These are phyloP conservation scores for Archips crataeganus DNA, from an alignment of 2,888 invertebrate genomes.

Conservation along the genomic window DNA sequence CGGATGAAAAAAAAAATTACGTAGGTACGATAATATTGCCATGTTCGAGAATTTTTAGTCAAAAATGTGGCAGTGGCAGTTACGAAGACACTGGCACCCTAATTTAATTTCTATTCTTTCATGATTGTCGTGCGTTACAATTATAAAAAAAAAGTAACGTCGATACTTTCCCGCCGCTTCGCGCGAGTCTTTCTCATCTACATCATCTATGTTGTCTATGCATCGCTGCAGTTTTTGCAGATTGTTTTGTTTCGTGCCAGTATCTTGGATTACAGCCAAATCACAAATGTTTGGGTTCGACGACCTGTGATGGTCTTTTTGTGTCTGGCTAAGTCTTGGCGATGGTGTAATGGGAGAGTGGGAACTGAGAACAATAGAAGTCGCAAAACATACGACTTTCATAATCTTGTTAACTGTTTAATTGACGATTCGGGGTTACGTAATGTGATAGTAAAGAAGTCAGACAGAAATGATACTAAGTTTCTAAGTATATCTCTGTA, in stretches of 20 bases:
- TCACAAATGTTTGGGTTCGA: slow-evolving; percentile 52
- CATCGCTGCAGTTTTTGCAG: slow-evolving; percentile 56
- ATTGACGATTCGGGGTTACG: not conserved
- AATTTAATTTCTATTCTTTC: too few species aligned
- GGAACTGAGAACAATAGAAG: slow-evolving; percentile 5
- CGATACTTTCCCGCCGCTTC: not conserved
- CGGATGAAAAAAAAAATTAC: too few species aligned
- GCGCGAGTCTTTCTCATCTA: not conserved
- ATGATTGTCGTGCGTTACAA: not conserved
- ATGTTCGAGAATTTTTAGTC: too few species aligned
- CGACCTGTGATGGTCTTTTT: slow-evolving; percentile 51
- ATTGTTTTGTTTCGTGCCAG: slow-evolving; percentile 52
- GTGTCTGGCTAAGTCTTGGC: slow-evolving; percentile 27
- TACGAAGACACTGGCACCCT: too few species aligned
- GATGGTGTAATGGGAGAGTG: slow-evolving; percentile 24
- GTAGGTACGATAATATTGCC: too few species aligned
- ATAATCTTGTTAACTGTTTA: not conserved
- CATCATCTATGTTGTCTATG: slow-evolving; percentile 56
- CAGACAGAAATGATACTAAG: not conserved
- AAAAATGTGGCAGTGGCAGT: too few species aligned
- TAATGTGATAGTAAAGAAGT: not conserved
- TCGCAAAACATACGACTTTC: slow-evolving; percentile 1
- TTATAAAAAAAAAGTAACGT: not conserved
- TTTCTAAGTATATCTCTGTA: not conserved
- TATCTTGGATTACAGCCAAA: slow-evolving; percentile 66